Percentiles rank a stretch among this genome's conserved stretches.
These are phyloP conservation scores for Scaptomyza reducta DNA, from an alignment of 2,888 invertebrate species.

Conservation along the genomic window DNA sequence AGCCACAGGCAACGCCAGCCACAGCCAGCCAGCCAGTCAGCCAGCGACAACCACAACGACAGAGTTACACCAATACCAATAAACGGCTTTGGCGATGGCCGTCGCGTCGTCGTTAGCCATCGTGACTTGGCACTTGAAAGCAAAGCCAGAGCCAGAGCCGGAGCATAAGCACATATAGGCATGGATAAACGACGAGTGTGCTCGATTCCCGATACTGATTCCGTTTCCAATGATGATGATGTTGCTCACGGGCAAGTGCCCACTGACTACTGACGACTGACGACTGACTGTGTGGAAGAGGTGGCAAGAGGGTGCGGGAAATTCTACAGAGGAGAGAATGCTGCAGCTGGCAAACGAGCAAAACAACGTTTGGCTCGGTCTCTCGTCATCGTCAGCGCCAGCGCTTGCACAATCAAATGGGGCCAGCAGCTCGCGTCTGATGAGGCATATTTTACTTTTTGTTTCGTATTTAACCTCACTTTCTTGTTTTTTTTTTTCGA, in stretches of 20 bases:
- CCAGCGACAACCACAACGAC: constrained; percentile 57
- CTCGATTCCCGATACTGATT: constrained; percentile 38
- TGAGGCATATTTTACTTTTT: constrained; percentile 63
- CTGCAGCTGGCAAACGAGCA: constrained; percentile 56
- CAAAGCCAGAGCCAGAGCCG: constrained; percentile 48
- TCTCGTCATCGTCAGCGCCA: constrained; percentile 36
- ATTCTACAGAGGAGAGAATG: constrained; percentile 25
- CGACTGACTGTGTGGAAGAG: constrained; percentile 6
- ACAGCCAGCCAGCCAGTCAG: constrained; percentile 43
- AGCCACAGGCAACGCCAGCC: constrained; percentile 44
- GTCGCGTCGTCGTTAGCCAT: constrained; percentile 55
- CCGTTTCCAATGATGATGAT: constrained; percentile 51
- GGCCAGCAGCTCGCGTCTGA: constrained; percentile 57
- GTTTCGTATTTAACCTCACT: constrained; percentile 70
- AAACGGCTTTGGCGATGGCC: constrained; percentile 37
- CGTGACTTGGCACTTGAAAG: constrained; percentile 74
- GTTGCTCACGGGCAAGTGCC: constrained; percentile 53
- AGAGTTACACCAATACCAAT: constrained; percentile 69
- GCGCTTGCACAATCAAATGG: constrained; percentile 68
- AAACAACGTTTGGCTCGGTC: constrained; percentile 49
- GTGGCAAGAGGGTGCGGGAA: neutral
- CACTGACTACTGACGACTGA: constrained; percentile 27
- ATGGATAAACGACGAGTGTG: constrained; percentile 36
- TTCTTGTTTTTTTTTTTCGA: constrained; percentile 33
- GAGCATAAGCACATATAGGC: constrained; percentile 42